These are phyloP conservation scores for Pomatostomus ruficeps DNA, from an alignment of 2,113 vertebrate species.

Conservation along the genomic window DNA sequence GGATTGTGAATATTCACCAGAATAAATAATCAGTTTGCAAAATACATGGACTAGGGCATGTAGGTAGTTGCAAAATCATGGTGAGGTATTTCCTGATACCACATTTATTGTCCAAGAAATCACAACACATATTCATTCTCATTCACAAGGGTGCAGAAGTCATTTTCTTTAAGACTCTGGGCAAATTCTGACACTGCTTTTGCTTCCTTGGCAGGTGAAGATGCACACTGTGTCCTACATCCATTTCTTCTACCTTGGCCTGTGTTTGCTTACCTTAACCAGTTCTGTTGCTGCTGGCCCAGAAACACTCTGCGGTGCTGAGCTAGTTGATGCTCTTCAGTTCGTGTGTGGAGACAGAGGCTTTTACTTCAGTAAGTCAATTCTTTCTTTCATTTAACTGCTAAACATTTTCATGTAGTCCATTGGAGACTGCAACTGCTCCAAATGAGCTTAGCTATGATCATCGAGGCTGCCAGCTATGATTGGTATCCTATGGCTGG, in stretches of 20 bases:
- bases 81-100: background rate
- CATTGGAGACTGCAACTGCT: slow-evolving; percentile 10
- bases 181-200: slow-evolving; percentile 39
- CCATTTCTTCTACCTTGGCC: slow-evolving; percentile 91
- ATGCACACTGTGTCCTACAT: slow-evolving; percentile 86
- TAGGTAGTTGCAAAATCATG: background rate
- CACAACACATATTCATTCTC: background rate
- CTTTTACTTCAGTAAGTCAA: slow-evolving; percentile 99
- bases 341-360: slow-evolving; percentile 98
- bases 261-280: slow-evolving; percentile 93
- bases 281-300: slow-evolving; percentile 82
- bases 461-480: background rate
- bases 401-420: slow-evolving; percentile 43
- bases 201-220: slow-evolving; percentile 80
- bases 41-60: background rate
- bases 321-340: slow-evolving; percentile 98
- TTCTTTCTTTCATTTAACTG: slow-evolving; percentile 70
- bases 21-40: background rate
- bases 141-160: background rate
- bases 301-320: slow-evolving; percentile 97
- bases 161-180: background rate
- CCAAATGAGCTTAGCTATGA: background rate
- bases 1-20: background rate
- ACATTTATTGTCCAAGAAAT: background rate
- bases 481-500: background rate